Conservation (phyloP, 2,797 vertebrate genomes). For the Falco biarmicus region DNA sequence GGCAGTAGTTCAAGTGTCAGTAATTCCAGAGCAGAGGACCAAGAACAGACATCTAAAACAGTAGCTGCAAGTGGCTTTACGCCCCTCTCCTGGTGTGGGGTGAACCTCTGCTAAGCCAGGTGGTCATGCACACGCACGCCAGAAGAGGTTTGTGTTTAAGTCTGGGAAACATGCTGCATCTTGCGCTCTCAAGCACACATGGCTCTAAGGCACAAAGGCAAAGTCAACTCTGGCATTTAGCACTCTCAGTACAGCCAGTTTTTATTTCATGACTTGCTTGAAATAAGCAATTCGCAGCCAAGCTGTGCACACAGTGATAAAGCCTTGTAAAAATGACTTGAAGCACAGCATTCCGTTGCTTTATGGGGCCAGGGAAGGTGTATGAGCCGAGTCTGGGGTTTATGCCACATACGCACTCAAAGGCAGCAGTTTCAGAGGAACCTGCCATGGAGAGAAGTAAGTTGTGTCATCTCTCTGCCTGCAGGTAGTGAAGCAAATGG, state of each 20-base stretch:
- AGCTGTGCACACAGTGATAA: background rate
- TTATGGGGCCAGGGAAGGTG: background rate
- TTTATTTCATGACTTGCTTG: background rate
- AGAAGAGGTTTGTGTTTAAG: background rate
- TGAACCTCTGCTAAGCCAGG: background rate
- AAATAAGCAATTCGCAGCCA: background rate
- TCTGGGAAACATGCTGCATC: background rate
- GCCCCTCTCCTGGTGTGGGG: background rate
- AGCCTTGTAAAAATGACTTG: background rate
- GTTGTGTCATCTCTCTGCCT: background rate
- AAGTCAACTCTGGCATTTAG: background rate
- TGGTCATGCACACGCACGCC: background rate
- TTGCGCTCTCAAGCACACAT: fast-evolving
- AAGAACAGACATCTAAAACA: background rate
- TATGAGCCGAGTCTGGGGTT: fast-evolving
- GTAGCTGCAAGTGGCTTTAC: background rate
- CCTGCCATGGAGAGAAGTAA: background rate
- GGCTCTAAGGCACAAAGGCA: background rate
- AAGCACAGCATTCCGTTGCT: background rate
- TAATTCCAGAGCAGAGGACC: background rate
- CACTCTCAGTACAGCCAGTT: background rate
- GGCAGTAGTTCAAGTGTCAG: background rate
- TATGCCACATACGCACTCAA: background rate
- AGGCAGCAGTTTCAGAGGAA: background rate
- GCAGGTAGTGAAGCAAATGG: background rate